These are phyloP conservation scores for Tamandua tetradactyla DNA, from an alignment of 2,797 vertebrate species.

Conservation along the genomic window DNA sequence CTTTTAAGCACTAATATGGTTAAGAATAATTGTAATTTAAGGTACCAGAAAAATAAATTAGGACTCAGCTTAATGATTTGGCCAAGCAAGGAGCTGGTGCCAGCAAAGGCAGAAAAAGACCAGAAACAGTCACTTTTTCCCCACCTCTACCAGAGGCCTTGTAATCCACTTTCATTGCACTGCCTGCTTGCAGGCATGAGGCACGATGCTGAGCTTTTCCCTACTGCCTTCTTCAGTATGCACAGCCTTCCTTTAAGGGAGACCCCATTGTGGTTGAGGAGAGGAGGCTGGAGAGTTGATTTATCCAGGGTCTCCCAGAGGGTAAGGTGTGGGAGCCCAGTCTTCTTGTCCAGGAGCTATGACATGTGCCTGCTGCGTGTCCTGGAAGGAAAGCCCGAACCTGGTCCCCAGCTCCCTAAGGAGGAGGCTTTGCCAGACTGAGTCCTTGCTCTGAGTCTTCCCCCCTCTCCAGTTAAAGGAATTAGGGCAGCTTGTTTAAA, in stretches of 20 bases:
- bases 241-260: neutral
- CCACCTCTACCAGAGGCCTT: neutral
- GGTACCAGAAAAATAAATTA: neutral
- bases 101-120: neutral
- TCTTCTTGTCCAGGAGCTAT: neutral
- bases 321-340: neutral
- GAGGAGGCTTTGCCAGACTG: neutral
- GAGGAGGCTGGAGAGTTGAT: neutral
- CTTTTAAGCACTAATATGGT: neutral
- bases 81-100: neutral
- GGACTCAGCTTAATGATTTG: neutral
- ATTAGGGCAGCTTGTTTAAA: neutral
- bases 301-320: neutral
- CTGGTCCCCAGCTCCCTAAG: neutral
- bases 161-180: neutral
- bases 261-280: neutral
- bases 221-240: neutral
- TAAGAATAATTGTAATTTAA: slow-evolving; percentile 8
- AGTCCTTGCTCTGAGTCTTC: neutral
- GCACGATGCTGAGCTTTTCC: neutral
- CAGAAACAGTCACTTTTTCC: neutral
- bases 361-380: neutral
- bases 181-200: neutral
- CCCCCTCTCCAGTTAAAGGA: neutral
- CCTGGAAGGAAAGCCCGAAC: neutral